These are phyloP conservation scores for Porites evermanni DNA, from an alignment of 92 coral and sea anemone species.

Conservation along the genomic window DNA sequence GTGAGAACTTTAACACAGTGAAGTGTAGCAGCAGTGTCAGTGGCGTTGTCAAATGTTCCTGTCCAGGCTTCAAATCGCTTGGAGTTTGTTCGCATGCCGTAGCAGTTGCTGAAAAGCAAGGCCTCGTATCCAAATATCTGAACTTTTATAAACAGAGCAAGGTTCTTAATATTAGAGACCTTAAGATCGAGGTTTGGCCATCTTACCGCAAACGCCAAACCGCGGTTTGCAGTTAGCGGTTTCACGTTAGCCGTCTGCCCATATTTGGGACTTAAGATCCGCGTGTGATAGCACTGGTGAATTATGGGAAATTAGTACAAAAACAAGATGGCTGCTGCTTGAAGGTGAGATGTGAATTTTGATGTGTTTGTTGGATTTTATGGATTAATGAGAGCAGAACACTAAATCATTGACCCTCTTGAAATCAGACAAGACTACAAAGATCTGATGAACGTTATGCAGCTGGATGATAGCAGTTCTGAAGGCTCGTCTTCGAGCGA, in stretches of 20 bases:
- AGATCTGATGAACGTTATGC: constrained; percentile 28
- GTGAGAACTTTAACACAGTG: constrained; percentile 55
- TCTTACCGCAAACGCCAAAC: constrained; percentile 1
- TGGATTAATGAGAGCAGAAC: constrained; percentile 1
- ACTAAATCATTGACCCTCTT: constrained; percentile 8
- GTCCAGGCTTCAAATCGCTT: constrained; percentile 68
- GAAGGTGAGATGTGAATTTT: neutral
- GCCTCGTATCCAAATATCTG: constrained; percentile 36
- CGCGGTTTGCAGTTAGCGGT: neutral
- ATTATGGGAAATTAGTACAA: constrained; percentile 13
- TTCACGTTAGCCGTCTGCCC: neutral
- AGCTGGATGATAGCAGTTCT: constrained; percentile 39
- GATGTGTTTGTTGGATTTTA: neutral
- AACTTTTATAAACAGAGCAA: constrained; percentile 34
- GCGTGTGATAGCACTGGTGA: neutral
- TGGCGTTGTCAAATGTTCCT: constrained; percentile 53
- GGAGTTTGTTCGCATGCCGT: constrained; percentile 62
- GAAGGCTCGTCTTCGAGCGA: constrained; percentile 28
- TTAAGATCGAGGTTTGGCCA: constrained; percentile 2
- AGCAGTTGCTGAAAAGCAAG: constrained; percentile 66
- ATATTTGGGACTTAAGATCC: constrained; percentile 20
- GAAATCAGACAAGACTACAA: constrained; percentile 28
- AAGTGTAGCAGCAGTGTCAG: constrained; percentile 43
- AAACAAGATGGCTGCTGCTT: constrained; percentile 8
- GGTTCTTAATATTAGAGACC: no score